Evolutionary conservation across 2,888 invertebrate genomes (phyloP).

Genomic region (Noctua fimbriata): DNA sequence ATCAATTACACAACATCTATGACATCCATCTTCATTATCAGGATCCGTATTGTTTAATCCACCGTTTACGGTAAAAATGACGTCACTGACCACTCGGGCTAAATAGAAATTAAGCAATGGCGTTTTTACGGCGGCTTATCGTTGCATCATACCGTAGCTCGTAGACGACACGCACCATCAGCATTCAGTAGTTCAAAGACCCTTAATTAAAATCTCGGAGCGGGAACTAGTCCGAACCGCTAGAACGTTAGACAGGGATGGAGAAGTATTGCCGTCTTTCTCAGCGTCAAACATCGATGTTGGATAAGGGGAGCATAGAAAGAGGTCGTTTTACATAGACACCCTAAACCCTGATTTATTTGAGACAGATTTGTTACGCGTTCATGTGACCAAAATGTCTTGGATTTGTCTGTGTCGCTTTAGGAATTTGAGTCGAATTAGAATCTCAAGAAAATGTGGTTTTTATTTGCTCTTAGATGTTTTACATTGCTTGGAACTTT

Average conservation of each 20-base stretch:
- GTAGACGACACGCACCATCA: conserved; percentile 71
- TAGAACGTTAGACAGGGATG: conserved; percentile 64
- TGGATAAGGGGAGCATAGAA: conserved; percentile 48
- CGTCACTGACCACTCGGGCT: conserved; percentile 40
- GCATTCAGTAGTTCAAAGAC: conserved; percentile 78
- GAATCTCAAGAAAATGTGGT: conserved; percentile 1
- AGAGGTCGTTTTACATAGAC: conserved; percentile 42
- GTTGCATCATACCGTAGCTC: conserved; percentile 64
- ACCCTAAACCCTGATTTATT: conserved; percentile 45
- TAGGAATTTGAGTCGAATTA: conserved; percentile 10
- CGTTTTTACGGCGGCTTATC: conserved; percentile 58
- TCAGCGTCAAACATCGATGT: conserved; percentile 44
- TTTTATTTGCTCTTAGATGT: neutral
- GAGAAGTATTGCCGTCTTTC: conserved; percentile 55
- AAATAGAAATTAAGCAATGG: conserved; percentile 47
- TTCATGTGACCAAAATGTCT: conserved; percentile 26
- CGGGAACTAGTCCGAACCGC: conserved; percentile 71
- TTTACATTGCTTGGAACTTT: conserved; percentile 15
- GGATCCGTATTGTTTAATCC: conserved; percentile 13
- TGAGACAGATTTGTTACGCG: conserved; percentile 25
- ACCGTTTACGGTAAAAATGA: conserved; percentile 47
- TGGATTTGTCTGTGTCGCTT: conserved; percentile 22
- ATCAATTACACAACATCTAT: conserved; percentile 9
- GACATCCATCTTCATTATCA: conserved; percentile 6
- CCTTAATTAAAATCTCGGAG: conserved; percentile 76